Base-by-base conservation (phyloP, 2,113 vertebrate species). In the Otocyon megalotis region DNA sequence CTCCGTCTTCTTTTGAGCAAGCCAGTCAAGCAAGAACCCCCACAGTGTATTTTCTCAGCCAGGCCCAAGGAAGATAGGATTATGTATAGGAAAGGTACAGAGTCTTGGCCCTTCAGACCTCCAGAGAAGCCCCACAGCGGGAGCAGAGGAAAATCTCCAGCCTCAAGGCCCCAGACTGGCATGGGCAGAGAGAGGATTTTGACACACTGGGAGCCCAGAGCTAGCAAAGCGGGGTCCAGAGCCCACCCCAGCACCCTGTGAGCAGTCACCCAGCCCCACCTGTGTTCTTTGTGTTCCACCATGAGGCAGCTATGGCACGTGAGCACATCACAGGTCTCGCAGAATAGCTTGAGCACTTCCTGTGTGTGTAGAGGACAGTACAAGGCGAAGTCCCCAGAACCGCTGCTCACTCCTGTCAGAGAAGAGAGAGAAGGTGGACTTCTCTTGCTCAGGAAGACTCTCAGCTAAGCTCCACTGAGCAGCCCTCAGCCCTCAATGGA, bases 261-360 rank as follows among this genome's bases (percentile, higher is more conserved):
- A 60, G 37, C 58, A 74, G 54, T 24, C 65, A 48, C 5, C 22
- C 72, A 30, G n/a, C n/a, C 94, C 17, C 96, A 99, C 99, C 99
- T 99, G 98, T 99, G 99, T 3, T 99, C 99, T 84, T 98, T 98
- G 96, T 99, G 99, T 30, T 99, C 98, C 28, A 97, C 76, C 97
- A 99, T 97, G 22, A 99, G 98, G 97, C 99, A 99, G 97, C 98
- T 98, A 60, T 30, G 89, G 97, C 99, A 99, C 0, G 97, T 98
- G 12, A 99, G 98, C 35, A 98, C 98, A n/a, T 98, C 98, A 0
- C 99, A 99, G 26, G 97, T 99, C 98, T 99, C 99, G 4, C 99
- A 99, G 4, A 99, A 99, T 11, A 99, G 90, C 86, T 98, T 98
- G 79, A 99, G 98, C 0, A 98, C 96, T 80, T 99, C 99, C 48